These are phyloP conservation scores for Solea senegalensis DNA, from an alignment of 2,113 vertebrate species.

Conservation along the genomic window DNA sequence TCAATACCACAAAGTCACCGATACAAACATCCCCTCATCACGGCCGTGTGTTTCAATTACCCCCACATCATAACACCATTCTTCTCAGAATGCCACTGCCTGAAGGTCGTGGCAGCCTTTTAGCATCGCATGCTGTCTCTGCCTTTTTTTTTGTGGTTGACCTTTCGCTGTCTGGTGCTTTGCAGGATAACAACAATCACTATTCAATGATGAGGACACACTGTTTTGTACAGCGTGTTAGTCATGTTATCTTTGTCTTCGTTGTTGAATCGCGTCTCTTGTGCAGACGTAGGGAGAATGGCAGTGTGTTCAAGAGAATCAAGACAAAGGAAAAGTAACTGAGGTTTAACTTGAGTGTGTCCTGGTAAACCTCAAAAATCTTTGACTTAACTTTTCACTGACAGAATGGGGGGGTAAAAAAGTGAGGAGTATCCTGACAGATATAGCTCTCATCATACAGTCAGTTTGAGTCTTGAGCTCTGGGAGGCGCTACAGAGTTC, in stretches of 20 bases:
- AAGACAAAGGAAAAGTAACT: constrained; percentile 8
- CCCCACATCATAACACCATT: constrained; percentile 49
- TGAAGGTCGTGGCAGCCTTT: constrained; percentile 76
- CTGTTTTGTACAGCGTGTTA: constrained; percentile 25
- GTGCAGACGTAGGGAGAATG: not conserved
- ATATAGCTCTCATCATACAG: no score
- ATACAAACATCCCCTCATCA: constrained; percentile 56
- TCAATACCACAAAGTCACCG: constrained; percentile 44
- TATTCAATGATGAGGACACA: constrained; percentile 25
- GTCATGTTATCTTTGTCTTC: constrained; percentile 8
- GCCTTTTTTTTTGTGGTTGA: constrained; percentile 59
- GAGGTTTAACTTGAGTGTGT: constrained; percentile 43
- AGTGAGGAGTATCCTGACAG: no score
- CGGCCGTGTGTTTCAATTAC: constrained; percentile 60
- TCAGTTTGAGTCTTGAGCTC: no score
- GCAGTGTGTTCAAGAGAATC: constrained; percentile 19
- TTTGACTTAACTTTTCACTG: no score
- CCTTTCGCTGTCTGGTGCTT: constrained; percentile 71
- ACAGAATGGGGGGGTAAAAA: no score
- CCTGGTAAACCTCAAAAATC: not conserved
- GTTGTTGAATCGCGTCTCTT: constrained; percentile 12
- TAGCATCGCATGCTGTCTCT: constrained; percentile 56
- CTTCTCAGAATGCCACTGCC: constrained; percentile 58
- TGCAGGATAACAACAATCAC: constrained; percentile 49
- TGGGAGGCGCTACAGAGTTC: no score